Base-by-base conservation (phyloP, 1,140 invertebrate genomes). In the Drosophila tani region DNA sequence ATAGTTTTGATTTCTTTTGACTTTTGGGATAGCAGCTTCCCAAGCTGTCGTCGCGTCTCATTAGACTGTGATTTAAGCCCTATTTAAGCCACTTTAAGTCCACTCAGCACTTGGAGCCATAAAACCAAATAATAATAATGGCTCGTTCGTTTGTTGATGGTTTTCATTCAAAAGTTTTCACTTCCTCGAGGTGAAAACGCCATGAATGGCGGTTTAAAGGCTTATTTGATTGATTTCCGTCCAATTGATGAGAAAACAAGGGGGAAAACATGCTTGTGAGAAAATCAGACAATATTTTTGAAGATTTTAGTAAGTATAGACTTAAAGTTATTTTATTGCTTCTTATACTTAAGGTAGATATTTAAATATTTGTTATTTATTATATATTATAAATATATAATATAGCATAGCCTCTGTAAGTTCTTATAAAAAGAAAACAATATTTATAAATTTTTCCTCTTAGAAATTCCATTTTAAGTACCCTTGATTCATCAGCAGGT, bases 61-160 rank as follows among this genome's bases (percentile, higher is more conserved):
- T 73, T 73, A 73, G 68, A 73, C 68, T 73, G 43, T 59, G 69
- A 73, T 73, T 73, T 73, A 73, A 60, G 67, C 68, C 40, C 43
- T 47, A 60, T 47, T 66, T 32, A 35, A 62, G 57, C 59, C 29
- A 55, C 46, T 62, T 62, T 32, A 55, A 21, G 11, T 68, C 46
- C 67, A 59, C 45, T 59, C 45, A 19, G 47, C 62, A 69, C 66
- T 71, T 73, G 51, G 19, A 24, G 40, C 68, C 17, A 71, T 71
- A 71, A 71, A 71, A 70, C 49, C 41, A 17, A 59, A 71, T 41
- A 35, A 59, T 50, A 73, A 69, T 71, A 69, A 59, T 59, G 45
- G 51, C 21, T 35, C 43, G 43, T 45, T 71, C 53, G 53, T 57
- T 46, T 17, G 47, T 69, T 70, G 64, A 56, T 58, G 50, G 15